phyloP scores from a whole-genome alignment of 2,888 invertebrate genomes.

The Drosophila mulleri region DNA sequence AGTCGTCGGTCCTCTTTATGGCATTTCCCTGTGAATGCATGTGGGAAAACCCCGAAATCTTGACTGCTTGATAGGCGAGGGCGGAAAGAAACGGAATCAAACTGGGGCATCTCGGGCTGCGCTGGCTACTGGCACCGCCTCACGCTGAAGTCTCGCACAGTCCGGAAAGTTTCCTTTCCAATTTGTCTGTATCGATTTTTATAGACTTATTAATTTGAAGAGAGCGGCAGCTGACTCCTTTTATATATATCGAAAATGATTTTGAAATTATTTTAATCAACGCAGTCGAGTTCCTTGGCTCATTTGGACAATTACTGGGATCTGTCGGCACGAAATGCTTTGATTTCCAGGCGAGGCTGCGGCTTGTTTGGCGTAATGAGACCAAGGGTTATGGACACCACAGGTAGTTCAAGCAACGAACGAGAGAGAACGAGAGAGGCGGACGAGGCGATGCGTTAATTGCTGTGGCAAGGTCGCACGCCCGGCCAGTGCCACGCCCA shows the following conservation, averaged over 20 bases:
- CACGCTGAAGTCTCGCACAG: too few species aligned
- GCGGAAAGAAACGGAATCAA: too few species aligned
- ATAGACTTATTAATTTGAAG: background rate
- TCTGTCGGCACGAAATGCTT: conserved; percentile 47
- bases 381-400: conserved; percentile 28
- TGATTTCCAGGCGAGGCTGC: conserved; percentile 53
- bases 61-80: too few species aligned
- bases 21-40: too few species aligned
- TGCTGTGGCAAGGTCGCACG: conserved; percentile 58
- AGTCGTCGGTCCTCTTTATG: too few species aligned
- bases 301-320: conserved; percentile 36
- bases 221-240: background rate
- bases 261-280: conserved; percentile 22
- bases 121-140: too few species aligned
- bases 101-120: too few species aligned
- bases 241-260: background rate
- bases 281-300: conserved; percentile 18
- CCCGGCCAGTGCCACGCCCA: conserved; percentile 31
- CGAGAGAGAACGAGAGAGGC: background rate
- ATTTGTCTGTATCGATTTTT: too few species aligned
- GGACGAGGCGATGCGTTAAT: conserved; percentile 42
- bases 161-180: too few species aligned
- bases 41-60: too few species aligned
- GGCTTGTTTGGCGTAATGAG: conserved; percentile 52
- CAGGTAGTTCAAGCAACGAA: conserved; percentile 6